These are phyloP conservation scores for Lasiurus cinereus DNA, from an alignment of 2,113 vertebrate species.

Conservation along the genomic window DNA sequence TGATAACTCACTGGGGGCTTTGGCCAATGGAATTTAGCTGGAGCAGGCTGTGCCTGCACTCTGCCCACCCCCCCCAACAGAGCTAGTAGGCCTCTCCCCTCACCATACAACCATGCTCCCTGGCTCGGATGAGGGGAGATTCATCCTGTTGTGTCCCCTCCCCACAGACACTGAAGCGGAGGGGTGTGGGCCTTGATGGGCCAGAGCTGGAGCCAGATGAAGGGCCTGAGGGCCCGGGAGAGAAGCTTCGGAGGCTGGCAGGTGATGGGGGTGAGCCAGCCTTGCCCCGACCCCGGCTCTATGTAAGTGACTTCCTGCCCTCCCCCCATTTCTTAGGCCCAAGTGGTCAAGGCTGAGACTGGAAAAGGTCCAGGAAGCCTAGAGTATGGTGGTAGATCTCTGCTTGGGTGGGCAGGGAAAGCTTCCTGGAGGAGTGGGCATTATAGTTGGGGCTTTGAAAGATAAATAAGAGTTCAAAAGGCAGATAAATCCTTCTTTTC, in stretches of 20 bases:
- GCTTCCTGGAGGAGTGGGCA: not conserved
- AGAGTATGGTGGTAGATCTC: not conserved
- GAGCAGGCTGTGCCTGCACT: not conserved
- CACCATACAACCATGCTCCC: not conserved
- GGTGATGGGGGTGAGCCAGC: constrained; percentile 90
- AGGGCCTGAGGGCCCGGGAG: constrained; percentile 82
- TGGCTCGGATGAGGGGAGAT: not conserved
- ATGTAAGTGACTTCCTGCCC: constrained; percentile 87
- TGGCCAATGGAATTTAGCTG: not conserved
- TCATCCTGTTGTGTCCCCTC: not conserved
- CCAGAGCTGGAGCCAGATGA: constrained; percentile 92
- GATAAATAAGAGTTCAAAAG: not conserved
- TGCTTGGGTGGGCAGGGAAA: not conserved
- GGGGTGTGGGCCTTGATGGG: constrained; percentile 92
- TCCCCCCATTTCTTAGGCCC: not conserved
- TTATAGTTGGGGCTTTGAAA: constrained; percentile 40
- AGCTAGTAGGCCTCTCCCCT: no score
- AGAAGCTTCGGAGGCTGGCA: constrained; percentile 86
- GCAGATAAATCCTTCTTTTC: not conserved
- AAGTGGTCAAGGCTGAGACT: not conserved
- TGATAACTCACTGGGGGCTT: not conserved
- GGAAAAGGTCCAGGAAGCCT: not conserved
- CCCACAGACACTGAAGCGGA: constrained; percentile 93
- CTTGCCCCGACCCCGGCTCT: constrained; percentile 89
- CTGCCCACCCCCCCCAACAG: accelerated